Percentiles rank a stretch among this genome's conserved stretches.
Evolutionary conservation across 92 coral and sea anemone species (phyloP).

Genomic region (Palythoa caribaeorum): DNA sequence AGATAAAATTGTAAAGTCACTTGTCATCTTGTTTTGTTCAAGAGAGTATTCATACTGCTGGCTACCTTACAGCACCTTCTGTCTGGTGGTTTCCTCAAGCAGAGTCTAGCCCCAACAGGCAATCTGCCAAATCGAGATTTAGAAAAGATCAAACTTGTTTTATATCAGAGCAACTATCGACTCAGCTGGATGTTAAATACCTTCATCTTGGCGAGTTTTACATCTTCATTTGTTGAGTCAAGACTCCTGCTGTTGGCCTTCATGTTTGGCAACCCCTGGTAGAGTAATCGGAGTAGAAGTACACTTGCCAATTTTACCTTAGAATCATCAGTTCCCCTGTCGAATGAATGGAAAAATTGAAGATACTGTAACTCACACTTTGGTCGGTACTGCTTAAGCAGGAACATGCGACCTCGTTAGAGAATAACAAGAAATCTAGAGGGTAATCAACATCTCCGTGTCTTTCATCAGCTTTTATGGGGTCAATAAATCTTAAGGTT

Average conservation of each 20-base stretch:
- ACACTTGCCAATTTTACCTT: constrained; percentile 67
- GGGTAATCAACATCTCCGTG: no score
- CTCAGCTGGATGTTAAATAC: background rate
- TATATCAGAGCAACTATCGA: background rate
- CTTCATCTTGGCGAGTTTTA: constrained; percentile 22
- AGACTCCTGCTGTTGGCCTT: constrained; percentile 57
- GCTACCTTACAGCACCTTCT: no score
- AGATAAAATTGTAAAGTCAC: no score
- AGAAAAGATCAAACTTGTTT: background rate
- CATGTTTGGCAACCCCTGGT: constrained; percentile 89
- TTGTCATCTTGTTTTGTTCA: no score
- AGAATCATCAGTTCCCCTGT: constrained; percentile 63
- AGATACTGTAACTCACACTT: background rate
- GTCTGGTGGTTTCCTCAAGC: no score
- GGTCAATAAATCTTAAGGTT: no score
- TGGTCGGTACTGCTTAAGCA: background rate
- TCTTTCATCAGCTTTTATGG: no score
- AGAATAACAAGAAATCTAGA: background rate
- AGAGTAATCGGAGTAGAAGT: constrained; percentile 81
- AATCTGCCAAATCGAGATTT: no score
- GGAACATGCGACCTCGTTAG: background rate
- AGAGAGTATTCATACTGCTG: no score
- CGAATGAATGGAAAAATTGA: background rate
- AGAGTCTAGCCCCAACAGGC: no score
- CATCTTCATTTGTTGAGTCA: constrained; percentile 30